Percentiles rank a stretch among this genome's conserved stretches.
These are phyloP conservation scores for Drosophila bifasciata DNA, from an alignment of 1,140 invertebrate genomes.

Conservation along the genomic window DNA sequence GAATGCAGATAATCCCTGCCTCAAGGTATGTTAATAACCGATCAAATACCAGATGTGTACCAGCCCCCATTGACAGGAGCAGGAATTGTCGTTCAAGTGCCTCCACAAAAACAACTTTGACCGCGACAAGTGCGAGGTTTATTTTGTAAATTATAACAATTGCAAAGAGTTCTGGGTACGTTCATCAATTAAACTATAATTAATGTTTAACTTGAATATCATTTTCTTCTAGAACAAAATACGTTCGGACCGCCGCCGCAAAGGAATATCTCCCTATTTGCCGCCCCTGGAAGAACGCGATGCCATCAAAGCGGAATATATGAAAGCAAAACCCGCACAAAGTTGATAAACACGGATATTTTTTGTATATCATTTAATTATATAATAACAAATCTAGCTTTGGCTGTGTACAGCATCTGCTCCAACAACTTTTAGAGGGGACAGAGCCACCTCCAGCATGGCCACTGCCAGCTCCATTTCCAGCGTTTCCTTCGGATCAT, in stretches of 20 bases:
- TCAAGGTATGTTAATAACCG: conserved; percentile 52
- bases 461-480: conserved; percentile 86
- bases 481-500: conserved; percentile 84
- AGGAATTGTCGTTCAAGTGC: conserved; percentile 86
- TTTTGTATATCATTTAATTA: conserved; percentile 11
- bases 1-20: conserved; percentile 84
- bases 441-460: conserved; percentile 86
- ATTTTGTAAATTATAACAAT: conserved; percentile 88
- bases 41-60: background rate
- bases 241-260: conserved; percentile 65
- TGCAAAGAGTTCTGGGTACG: conserved; percentile 88
- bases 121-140: conserved; percentile 86
- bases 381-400: conserved; percentile 31
- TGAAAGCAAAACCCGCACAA: conserved; percentile 70
- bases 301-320: conserved; percentile 73
- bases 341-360: conserved; percentile 20
- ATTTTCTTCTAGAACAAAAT: conserved; percentile 66
- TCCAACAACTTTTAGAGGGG: conserved; percentile 75
- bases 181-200: conserved; percentile 12
- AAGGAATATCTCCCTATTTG: conserved; percentile 72
- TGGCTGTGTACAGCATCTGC: conserved; percentile 57
- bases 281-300: conserved; percentile 73
- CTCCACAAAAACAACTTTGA: conserved; percentile 86
- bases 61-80: conserved; percentile 84
- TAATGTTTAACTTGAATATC: too few relatives aligned